These are phyloP conservation scores for Plemyria rubiginata DNA, from an alignment of 2,888 invertebrate genomes.

Conservation along the genomic window DNA sequence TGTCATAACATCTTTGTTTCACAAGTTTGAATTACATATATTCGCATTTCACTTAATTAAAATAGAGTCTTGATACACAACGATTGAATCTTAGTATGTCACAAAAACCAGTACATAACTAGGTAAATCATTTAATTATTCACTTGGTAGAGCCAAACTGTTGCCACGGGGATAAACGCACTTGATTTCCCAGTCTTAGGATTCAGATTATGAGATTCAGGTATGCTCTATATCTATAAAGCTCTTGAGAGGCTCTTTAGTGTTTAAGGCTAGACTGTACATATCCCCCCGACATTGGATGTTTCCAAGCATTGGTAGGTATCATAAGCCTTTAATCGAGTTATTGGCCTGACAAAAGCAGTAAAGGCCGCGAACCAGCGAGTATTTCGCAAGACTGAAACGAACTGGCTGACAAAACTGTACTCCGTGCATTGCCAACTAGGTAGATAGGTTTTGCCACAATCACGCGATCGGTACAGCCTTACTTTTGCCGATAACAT, in stretches of 20 bases:
- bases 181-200: neutral
- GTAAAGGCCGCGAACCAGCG: slow-evolving; percentile 56
- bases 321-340: slow-evolving; percentile 34
- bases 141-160: neutral
- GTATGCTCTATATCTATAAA: neutral
- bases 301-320: slow-evolving; percentile 33
- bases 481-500: slow-evolving; percentile 58
- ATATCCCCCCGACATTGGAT: slow-evolving; percentile 28
- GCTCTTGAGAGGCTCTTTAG: neutral
- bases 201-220: neutral
- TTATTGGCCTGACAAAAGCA: slow-evolving; percentile 35
- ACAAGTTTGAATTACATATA: slow-evolving; percentile 30
- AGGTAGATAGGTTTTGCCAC: slow-evolving; percentile 75
- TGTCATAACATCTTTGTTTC: slow-evolving; percentile 27
- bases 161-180: no score
- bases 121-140: slow-evolving; percentile 9
- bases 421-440: slow-evolving; percentile 71
- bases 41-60: slow-evolving; percentile 32
- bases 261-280: slow-evolving; percentile 1
- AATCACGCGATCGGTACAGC: slow-evolving; percentile 73
- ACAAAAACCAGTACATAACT: slow-evolving; percentile 19
- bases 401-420: slow-evolving; percentile 70
- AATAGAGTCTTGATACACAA: slow-evolving; percentile 29
- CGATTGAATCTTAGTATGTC: slow-evolving; percentile 23
- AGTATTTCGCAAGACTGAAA: slow-evolving; percentile 73